Conservation (phyloP, 2,797 vertebrate genomes). For the Acanthiza pusilla region DNA sequence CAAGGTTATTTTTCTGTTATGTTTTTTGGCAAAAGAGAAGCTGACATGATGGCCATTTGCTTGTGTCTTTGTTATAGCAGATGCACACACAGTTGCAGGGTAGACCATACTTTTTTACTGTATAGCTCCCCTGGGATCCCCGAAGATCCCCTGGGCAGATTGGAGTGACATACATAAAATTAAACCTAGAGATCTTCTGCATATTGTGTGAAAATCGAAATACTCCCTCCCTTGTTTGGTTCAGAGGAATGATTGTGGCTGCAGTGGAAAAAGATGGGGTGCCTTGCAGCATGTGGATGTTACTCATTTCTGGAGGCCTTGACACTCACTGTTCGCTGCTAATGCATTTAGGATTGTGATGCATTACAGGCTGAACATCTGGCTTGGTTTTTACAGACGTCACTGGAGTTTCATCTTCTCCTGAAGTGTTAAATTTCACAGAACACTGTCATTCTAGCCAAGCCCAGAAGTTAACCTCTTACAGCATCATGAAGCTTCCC, state of each 20-base stretch:
- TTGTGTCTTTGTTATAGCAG: not conserved
- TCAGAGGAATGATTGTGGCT: not conserved
- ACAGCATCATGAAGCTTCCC: not conserved
- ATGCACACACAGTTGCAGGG: too few species aligned
- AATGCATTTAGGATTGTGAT: not conserved
- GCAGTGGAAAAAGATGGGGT: not conserved
- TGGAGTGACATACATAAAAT: not conserved
- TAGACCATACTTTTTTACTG: not conserved
- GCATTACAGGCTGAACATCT: not conserved
- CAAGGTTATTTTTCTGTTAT: not conserved
- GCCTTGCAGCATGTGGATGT: not conserved
- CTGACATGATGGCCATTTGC: not conserved
- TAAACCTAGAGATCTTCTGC: not conserved
- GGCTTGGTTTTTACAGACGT: slow-evolving; percentile 11
- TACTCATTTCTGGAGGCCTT: not conserved
- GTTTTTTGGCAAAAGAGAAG: not conserved
- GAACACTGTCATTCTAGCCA: not conserved
- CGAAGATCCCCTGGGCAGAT: not conserved
- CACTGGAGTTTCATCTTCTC: not conserved
- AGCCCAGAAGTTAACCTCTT: not conserved
- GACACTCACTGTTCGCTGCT: not conserved
- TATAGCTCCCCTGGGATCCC: not conserved
- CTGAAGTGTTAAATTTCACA: slow-evolving; percentile 35
- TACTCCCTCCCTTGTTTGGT: not conserved
- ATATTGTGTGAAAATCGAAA: not conserved